A percentile compares a stretch with the other conserved stretches of the same genome.
Evolutionary conservation across 2,888 invertebrate genomes (phyloP).

Genomic region (Antheraea yamamai): DNA sequence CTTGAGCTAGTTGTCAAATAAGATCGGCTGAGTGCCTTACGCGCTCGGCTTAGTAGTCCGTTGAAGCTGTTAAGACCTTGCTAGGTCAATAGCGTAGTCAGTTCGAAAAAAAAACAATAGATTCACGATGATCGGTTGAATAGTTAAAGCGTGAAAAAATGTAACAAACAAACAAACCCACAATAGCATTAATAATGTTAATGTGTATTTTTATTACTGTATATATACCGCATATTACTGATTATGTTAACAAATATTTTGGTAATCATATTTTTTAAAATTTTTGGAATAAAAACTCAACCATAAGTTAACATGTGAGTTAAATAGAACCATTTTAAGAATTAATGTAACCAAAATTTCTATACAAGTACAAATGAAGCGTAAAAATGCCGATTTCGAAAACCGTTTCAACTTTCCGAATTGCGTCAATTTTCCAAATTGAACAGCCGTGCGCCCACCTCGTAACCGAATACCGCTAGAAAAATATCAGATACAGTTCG

Average conservation of each 20-base stretch:
- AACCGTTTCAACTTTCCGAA: slow-evolving; percentile 6
- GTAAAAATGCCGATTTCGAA: not conserved
- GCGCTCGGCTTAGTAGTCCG: no score
- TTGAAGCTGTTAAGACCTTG: no score
- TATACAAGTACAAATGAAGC: not conserved
- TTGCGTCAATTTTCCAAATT: slow-evolving; percentile 10
- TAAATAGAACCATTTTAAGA: not conserved
- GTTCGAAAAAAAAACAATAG: no score
- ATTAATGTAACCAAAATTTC: not conserved
- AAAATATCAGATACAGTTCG: slow-evolving; percentile 48
- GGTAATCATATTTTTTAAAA: not conserved
- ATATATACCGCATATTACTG: not conserved
- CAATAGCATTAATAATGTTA: no score
- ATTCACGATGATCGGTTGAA: no score
- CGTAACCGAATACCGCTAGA: slow-evolving; percentile 43
- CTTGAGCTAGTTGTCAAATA: no score
- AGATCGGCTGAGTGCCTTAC: no score
- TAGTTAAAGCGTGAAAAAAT: no score
- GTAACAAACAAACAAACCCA: no score
- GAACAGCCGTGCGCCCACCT: not conserved
- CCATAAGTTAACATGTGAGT: not conserved
- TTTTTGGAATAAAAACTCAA: not conserved
- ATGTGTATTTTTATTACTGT: not conserved
- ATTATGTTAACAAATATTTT: not conserved
- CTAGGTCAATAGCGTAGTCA: no score